These are phyloP conservation scores for Psococerastis gibbosa DNA, from an alignment of 2,888 invertebrate genomes.

Conservation along the genomic window DNA sequence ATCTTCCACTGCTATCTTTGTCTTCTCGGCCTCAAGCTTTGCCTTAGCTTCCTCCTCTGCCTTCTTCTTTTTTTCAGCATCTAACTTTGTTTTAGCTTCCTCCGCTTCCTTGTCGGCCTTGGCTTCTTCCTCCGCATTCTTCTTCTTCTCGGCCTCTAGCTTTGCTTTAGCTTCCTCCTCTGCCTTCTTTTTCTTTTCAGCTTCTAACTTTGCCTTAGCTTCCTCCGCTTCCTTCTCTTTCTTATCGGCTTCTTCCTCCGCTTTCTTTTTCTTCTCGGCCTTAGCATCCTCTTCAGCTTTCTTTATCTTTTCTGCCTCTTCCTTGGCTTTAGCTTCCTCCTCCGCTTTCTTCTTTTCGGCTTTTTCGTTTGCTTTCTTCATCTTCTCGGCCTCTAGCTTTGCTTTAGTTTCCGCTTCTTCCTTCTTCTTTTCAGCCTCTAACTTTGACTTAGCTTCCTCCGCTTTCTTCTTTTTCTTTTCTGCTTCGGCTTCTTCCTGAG, in stretches of 20 bases:
- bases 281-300: conserved; percentile 13
- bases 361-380: conserved; percentile 11
- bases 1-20: conserved; percentile 16
- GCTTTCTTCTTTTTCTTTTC: conserved; percentile 12
- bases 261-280: conserved; percentile 12
- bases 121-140: conserved; percentile 13
- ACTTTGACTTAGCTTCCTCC: conserved; percentile 10
- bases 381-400: conserved; percentile 10
- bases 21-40: conserved; percentile 15
- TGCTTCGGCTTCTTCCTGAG: conserved; percentile 9
- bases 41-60: conserved; percentile 15
- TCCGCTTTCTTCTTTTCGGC: conserved; percentile 12
- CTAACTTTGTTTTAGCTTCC: conserved; percentile 13
- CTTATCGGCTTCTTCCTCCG: conserved; percentile 12
- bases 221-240: conserved; percentile 13
- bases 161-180: conserved; percentile 15
- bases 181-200: conserved; percentile 9
- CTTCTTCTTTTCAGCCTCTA: conserved; percentile 12
- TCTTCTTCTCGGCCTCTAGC: conserved; percentile 15
- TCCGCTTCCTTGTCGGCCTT: conserved; percentile 13
- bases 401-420: conserved; percentile 12
- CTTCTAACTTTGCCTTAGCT: conserved; percentile 13
- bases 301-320: conserved; percentile 12
- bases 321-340: conserved; percentile 11
- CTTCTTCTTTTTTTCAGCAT: conserved; percentile 15